phyloP scores from a whole-genome alignment of 2,888 invertebrate genomes.

The Synergus japonicus region DNA sequence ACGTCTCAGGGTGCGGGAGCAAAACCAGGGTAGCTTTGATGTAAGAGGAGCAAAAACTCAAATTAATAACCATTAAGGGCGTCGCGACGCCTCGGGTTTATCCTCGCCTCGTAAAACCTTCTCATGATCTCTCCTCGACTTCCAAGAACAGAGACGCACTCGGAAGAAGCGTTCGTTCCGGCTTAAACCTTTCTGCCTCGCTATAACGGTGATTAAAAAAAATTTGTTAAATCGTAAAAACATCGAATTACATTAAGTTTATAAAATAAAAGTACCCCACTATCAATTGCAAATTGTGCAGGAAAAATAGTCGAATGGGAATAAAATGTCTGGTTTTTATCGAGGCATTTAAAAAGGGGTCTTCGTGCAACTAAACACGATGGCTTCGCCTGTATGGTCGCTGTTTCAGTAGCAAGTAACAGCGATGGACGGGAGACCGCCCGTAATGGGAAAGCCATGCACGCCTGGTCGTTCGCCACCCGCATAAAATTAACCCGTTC shows the following conservation, averaged over 20 bases:
- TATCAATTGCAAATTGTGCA: not conserved
- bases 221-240: no score
- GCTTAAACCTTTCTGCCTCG: no score
- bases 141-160: not conserved
- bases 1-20: conserved; percentile 40
- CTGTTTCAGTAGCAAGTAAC: conserved; percentile 48
- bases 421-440: conserved; percentile 54
- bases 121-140: not conserved
- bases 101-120: conserved; percentile 44
- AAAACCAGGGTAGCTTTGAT: conserved; percentile 40
- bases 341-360: not conserved
- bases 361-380: conserved; percentile 38
- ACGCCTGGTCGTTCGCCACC: conserved; percentile 69
- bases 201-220: no score
- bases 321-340: not conserved
- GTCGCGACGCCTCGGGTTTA: conserved; percentile 46
- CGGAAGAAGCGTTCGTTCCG: no score
- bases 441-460: conserved; percentile 76
- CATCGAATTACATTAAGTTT: no score
- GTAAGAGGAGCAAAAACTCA: conserved; percentile 52
- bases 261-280: no score
- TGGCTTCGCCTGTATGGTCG: conserved; percentile 49
- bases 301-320: not conserved
- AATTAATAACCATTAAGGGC: conserved; percentile 62
- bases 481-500: conserved; percentile 76